Evolutionary conservation across 1,140 invertebrate genomes (phyloP).

Genomic region (Coboldia fuscipes): DNA sequence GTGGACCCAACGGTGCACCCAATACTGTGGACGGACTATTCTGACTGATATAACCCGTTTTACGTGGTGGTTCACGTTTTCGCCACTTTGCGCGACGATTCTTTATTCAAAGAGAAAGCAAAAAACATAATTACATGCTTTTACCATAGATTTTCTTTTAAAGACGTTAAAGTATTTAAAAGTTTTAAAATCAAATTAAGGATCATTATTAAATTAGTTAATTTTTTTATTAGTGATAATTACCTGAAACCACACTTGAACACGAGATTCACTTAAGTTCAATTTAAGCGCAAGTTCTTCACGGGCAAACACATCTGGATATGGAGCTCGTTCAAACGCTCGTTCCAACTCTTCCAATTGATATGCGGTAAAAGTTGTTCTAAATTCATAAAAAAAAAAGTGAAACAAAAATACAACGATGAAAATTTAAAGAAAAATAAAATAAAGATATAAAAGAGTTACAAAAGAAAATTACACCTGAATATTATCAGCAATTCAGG

Average conservation of each 20-base stretch:
- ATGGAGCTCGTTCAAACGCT: constrained; percentile 84
- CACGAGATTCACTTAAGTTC: constrained; percentile 76
- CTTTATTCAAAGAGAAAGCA: constrained; percentile 23
- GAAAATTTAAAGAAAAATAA: constrained; percentile 4
- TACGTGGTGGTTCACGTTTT: constrained; percentile 90
- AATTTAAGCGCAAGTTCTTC: constrained; percentile 83
- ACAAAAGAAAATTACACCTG: too few relatives aligned
- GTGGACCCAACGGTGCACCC: constrained; percentile 38
- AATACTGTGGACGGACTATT: constrained; percentile 30
- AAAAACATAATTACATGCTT: neutral
- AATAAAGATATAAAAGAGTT: too few relatives aligned
- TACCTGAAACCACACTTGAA: constrained; percentile 46
- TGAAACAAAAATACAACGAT: neutral
- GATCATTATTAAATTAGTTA: too few relatives aligned
- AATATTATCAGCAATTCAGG: too few relatives aligned
- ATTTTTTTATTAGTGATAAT: neutral
- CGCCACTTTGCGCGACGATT: constrained; percentile 95
- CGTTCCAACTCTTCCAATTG: constrained; percentile 87
- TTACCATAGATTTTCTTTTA: neutral
- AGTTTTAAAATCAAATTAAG: too few relatives aligned
- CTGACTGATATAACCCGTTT: constrained; percentile 54
- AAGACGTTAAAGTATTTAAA: too few relatives aligned
- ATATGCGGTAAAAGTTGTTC: constrained; percentile 91
- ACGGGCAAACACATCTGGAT: constrained; percentile 89
- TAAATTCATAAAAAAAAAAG: constrained; percentile 22